Conservation (phyloP, 1,140 invertebrate species). For the Papilio aristodemus region DNA sequence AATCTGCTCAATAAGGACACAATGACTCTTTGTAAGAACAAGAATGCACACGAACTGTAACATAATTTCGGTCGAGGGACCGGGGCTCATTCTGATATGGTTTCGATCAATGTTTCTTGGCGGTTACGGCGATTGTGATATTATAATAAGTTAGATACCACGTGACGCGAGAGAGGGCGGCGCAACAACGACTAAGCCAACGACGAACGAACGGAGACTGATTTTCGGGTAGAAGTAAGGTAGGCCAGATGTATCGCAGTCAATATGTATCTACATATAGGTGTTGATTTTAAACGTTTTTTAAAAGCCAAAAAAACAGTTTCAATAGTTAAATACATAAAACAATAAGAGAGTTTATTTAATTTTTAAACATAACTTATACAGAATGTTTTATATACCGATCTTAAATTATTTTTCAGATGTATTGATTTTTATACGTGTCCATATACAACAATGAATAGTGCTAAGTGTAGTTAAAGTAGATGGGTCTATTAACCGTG, state of each 20-base stretch:
- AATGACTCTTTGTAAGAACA: constrained; percentile 30
- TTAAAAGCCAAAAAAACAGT: constrained; percentile 74
- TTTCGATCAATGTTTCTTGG: constrained; percentile 42
- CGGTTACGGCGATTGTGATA: constrained; percentile 71
- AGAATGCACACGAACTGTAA: not conserved
- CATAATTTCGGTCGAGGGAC: constrained; percentile 34
- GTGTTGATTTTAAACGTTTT: constrained; percentile 70
- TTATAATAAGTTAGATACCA: constrained; percentile 68
- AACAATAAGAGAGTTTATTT: constrained; percentile 79
- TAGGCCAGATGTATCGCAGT: constrained; percentile 73
- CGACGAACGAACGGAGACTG: constrained; percentile 72
- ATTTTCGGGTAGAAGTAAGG: constrained; percentile 76
- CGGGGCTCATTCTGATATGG: constrained; percentile 41
- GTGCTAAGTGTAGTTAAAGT: constrained; percentile 76
- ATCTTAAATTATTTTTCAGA: constrained; percentile 79
- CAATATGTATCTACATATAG: constrained; percentile 68
- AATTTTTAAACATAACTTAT: constrained; percentile 77
- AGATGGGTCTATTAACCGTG: constrained; percentile 79
- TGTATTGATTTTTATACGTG: constrained; percentile 79
- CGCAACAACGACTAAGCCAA: constrained; percentile 62
- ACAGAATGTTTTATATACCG: constrained; percentile 78
- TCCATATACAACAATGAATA: constrained; percentile 78
- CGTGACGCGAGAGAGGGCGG: constrained; percentile 43
- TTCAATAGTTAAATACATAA: constrained; percentile 70
- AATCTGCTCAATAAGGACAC: constrained; percentile 31